phyloP scores from a whole-genome alignment of 2,888 invertebrate species.

The Myopa testacea region DNA sequence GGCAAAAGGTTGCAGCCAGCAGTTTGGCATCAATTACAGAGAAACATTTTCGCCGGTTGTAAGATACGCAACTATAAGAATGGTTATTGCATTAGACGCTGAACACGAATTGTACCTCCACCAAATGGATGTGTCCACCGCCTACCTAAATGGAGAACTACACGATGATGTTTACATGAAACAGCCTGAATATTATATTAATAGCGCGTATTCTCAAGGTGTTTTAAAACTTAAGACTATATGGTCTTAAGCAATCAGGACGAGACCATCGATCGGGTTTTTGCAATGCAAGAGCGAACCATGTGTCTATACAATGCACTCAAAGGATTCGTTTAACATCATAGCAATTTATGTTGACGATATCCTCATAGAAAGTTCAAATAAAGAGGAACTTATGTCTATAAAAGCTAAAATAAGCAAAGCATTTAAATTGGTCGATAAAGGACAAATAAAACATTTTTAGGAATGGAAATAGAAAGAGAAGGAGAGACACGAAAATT shows the following conservation, averaged over 20 bases:
- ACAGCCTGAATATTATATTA: background rate
- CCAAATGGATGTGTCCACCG: conserved; percentile 29
- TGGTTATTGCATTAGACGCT: conserved; percentile 31
- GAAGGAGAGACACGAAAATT: conserved; percentile 34
- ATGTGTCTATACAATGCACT: conserved; percentile 37
- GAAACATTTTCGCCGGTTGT: too few species aligned
- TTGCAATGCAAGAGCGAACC: conserved; percentile 40
- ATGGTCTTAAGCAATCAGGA: conserved; percentile 15
- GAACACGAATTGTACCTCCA: conserved; percentile 33
- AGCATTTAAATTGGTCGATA: conserved; percentile 35
- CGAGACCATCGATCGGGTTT: conserved; percentile 12
- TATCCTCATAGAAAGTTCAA: conserved; percentile 41
- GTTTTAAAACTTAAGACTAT: background rate
- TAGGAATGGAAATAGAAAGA: conserved; percentile 41
- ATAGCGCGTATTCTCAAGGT: background rate
- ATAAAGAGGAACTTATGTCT: conserved; percentile 8
- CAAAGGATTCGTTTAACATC: conserved; percentile 31
- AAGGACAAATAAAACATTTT: conserved; percentile 33
- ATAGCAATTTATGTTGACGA: conserved; percentile 47
- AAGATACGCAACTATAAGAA: conserved; percentile 34
- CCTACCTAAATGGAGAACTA: conserved; percentile 29
- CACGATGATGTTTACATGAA: conserved; percentile 29
- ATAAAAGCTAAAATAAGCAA: conserved; percentile 42
- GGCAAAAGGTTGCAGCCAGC: conserved; percentile 21
- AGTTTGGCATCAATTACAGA: too few species aligned